A percentile compares a stretch with the other conserved stretches of the same genome.
Evolutionary conservation across 2,888 invertebrate species (phyloP).

Genomic region (Ormia ochracea): DNA sequence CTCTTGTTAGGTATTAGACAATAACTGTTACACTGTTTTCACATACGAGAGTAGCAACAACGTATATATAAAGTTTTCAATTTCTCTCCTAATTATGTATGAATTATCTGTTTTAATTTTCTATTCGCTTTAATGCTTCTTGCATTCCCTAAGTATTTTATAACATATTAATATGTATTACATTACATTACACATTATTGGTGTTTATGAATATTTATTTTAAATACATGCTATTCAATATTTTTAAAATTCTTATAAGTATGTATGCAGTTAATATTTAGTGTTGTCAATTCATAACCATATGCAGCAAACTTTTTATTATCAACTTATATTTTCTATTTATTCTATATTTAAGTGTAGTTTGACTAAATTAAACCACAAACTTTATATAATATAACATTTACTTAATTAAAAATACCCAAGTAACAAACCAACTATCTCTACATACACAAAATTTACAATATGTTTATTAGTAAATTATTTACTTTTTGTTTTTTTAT

Average conservation of each 20-base stretch:
- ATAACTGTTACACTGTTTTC: too few relatives aligned
- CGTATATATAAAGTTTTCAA: too few relatives aligned
- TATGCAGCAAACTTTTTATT: background rate
- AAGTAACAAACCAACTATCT: background rate
- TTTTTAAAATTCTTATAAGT: background rate
- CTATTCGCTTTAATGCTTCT: background rate
- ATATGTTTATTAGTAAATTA: conserved; percentile 50
- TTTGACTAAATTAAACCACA: background rate
- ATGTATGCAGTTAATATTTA: background rate
- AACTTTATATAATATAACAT: background rate
- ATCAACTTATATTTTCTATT: background rate
- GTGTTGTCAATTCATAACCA: conserved; percentile 26
- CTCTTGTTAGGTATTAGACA: too few relatives aligned
- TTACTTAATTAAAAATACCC: background rate
- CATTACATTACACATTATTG: too few relatives aligned
- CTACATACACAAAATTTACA: background rate
- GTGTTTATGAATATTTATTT: background rate
- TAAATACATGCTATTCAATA: too few relatives aligned
- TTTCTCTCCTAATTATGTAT: too few relatives aligned
- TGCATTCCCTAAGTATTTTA: background rate
- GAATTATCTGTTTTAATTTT: background rate
- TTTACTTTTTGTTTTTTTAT: conserved; percentile 42
- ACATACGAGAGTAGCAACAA: too few relatives aligned
- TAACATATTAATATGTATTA: background rate
- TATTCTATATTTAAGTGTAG: background rate